These are phyloP conservation scores for Sus cebifrons DNA, from an alignment of 2,797 vertebrate species.

Conservation along the genomic window DNA sequence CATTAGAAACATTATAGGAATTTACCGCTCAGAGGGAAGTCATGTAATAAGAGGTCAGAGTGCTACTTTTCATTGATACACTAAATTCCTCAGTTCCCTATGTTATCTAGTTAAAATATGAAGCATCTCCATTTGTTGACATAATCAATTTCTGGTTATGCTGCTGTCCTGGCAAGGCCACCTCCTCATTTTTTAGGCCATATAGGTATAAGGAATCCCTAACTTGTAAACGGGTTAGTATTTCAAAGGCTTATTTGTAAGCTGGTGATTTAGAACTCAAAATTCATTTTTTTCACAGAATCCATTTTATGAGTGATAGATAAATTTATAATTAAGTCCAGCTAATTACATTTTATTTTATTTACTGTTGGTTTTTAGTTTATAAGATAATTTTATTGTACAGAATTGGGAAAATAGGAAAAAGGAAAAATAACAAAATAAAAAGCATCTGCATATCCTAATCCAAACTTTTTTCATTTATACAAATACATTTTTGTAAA, in stretches of 20 bases:
- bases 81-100: not conserved
- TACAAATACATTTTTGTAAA: constrained; percentile 10
- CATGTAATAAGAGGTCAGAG: not conserved
- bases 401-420: not conserved
- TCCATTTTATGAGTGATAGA: not conserved
- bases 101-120: not conserved
- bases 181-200: not conserved
- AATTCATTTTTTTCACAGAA: constrained; percentile 12
- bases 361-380: not conserved
- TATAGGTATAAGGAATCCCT: not conserved
- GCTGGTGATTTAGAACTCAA: not conserved
- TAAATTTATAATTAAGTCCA: not conserved
- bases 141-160: not conserved
- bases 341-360: not conserved
- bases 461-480: not conserved
- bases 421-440: constrained; percentile 22
- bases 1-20: constrained; percentile 19
- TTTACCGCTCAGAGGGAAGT: constrained; percentile 10
- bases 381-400: constrained; percentile 44
- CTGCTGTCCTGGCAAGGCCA: not conserved
- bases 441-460: not conserved
- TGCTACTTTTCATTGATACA: not conserved
- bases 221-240: not conserved
- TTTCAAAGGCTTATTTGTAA: constrained; percentile 9
- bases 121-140: not conserved